These are phyloP conservation scores for Zoanthus solanderi DNA, from an alignment of 92 coral and sea anemone species.

Conservation along the genomic window DNA sequence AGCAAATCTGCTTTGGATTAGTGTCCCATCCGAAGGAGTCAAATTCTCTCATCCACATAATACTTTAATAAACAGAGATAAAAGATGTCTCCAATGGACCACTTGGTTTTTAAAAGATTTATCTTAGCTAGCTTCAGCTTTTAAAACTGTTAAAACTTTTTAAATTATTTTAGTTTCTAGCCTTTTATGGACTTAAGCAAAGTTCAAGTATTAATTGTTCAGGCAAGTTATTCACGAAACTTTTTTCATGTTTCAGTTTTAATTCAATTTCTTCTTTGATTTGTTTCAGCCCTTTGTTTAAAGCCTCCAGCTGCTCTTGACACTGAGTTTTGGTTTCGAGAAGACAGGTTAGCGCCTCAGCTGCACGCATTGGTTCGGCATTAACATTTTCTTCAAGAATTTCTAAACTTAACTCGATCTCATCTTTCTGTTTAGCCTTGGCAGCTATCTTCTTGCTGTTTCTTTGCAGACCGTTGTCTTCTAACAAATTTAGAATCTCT, in stretches of 20 bases:
- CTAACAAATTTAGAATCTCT: slow-evolving; percentile 23
- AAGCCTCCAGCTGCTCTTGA: neutral
- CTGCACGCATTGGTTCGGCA: slow-evolving; percentile 44
- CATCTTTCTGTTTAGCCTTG: slow-evolving; percentile 54
- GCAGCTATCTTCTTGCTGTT: slow-evolving; percentile 28
- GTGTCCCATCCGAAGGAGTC: neutral
- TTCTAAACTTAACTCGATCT: slow-evolving; percentile 46
- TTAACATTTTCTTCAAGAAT: slow-evolving; percentile 29
- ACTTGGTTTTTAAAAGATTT: too few relatives aligned
- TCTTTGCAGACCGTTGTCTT: slow-evolving; percentile 26
- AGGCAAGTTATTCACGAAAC: slow-evolving; percentile 16
- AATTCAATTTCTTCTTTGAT: slow-evolving; percentile 23
- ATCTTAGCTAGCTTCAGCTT: too few relatives aligned
- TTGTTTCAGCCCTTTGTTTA: neutral
- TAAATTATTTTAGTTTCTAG: too few relatives aligned
- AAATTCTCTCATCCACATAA: neutral
- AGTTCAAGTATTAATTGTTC: slow-evolving; percentile 26
- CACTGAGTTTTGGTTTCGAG: slow-evolving; percentile 13
- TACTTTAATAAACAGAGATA: neutral
- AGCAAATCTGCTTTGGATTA: neutral
- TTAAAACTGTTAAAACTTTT: neutral
- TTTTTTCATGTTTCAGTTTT: slow-evolving; percentile 4
- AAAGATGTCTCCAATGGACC: neutral
- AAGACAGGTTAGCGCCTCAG: slow-evolving; percentile 30
- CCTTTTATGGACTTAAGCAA: neutral